Evolutionary conservation across 1,140 invertebrate genomes (phyloP).

Genomic region (Temnothorax curvispinosus): DNA sequence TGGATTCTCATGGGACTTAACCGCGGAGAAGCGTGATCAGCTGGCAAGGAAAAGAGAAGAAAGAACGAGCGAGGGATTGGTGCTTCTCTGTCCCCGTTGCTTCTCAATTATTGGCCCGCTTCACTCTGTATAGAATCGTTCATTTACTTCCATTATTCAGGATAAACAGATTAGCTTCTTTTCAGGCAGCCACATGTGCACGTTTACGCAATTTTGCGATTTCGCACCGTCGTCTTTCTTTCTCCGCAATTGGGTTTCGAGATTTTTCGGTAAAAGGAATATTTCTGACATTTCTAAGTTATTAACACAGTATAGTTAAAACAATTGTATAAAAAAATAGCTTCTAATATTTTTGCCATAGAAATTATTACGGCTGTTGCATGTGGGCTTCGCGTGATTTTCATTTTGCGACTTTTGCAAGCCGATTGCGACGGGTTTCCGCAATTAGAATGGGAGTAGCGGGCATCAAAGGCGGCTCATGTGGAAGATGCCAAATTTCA

Average conservation of each 20-base stretch:
- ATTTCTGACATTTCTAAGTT: neutral
- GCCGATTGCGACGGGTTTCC: conserved; percentile 69
- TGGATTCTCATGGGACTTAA: conserved; percentile 72
- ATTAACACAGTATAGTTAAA: neutral
- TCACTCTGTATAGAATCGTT: conserved; percentile 78
- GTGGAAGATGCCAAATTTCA: conserved; percentile 82
- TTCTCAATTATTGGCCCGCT: conserved; percentile 79
- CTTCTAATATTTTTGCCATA: neutral
- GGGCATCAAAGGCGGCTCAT: conserved; percentile 77
- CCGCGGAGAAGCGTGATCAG: conserved; percentile 71
- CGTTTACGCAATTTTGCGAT: neutral
- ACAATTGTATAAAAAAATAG: neutral
- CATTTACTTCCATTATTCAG: conserved; percentile 84
- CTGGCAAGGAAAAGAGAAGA: conserved; percentile 64
- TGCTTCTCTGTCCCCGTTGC: conserved; percentile 70
- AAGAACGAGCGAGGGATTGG: conserved; percentile 53
- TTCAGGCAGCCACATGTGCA: conserved; percentile 70
- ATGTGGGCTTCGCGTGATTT: conserved; percentile 7
- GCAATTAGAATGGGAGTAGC: conserved; percentile 77
- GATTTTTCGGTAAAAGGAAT: neutral
- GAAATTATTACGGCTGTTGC: neutral
- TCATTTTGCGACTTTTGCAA: conserved; percentile 50
- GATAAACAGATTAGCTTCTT: conserved; percentile 82
- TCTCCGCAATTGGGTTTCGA: neutral
- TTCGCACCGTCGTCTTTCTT: conserved; percentile 9